A percentile compares a stretch with the other conserved stretches of the same genome.
Evolutionary conservation across 2,797 vertebrate species (phyloP).

Genomic region (Cirrhinus mrigala): DNA sequence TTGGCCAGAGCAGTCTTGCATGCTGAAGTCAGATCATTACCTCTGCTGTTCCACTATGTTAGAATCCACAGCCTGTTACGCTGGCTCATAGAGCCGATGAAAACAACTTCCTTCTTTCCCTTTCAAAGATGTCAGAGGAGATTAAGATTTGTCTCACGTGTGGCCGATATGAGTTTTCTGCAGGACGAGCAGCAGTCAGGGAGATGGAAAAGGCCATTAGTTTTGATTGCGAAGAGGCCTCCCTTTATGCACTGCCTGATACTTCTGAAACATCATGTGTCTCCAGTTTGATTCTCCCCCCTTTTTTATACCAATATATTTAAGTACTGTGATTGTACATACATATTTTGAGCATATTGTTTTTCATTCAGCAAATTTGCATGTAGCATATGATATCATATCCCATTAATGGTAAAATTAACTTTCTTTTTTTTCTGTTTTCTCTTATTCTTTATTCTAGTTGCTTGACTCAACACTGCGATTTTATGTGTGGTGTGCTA

Average conservation of each 20-base stretch:
- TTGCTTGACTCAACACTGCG: background rate
- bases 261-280: constrained; percentile 32
- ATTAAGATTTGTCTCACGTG: constrained; percentile 63
- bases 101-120: constrained; percentile 36
- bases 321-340: background rate
- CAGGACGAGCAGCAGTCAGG: constrained; percentile 54
- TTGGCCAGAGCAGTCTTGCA: constrained; percentile 22
- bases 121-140: constrained; percentile 43
- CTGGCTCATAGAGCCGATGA: constrained; percentile 27
- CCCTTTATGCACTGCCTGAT: constrained; percentile 37
- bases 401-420: background rate
- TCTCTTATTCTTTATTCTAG: background rate
- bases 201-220: constrained; percentile 60
- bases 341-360: constrained; percentile 1
- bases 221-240: constrained; percentile 50
- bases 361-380: background rate
- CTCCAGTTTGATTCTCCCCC: background rate
- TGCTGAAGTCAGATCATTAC: constrained; percentile 34
- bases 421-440: background rate
- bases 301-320: background rate
- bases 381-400: background rate
- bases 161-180: constrained; percentile 51
- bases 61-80: constrained; percentile 23
- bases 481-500: background rate
- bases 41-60: constrained; percentile 26